Conservation (phyloP, 2,888 invertebrate genomes). For the Scrobipalpa costella region DNA sequence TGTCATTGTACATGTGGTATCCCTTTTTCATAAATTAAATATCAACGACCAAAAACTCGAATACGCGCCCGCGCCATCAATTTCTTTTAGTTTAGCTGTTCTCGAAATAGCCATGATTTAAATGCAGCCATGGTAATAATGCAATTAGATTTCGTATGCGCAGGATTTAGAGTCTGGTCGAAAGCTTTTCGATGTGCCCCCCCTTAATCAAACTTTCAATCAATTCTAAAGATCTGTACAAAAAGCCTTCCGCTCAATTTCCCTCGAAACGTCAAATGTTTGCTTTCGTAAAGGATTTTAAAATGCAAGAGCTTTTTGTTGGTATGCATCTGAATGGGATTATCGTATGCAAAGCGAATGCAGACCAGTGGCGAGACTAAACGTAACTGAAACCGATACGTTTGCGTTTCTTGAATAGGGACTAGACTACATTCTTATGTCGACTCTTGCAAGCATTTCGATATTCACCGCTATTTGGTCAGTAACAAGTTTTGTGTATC, state of each 20-base stretch:
- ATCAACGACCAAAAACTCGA: slow-evolving; percentile 30
- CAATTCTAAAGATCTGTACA: slow-evolving; percentile 50
- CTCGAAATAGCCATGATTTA: background rate
- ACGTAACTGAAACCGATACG: slow-evolving; percentile 44
- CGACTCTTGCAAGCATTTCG: background rate
- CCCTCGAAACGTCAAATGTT: slow-evolving; percentile 77
- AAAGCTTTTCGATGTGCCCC: slow-evolving; percentile 31
- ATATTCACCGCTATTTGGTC: background rate
- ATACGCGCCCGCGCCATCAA: background rate
- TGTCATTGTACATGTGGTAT: background rate
- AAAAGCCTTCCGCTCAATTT: slow-evolving; percentile 72
- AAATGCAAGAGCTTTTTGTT: slow-evolving; percentile 78
- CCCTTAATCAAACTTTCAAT: slow-evolving; percentile 41
- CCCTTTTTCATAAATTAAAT: background rate
- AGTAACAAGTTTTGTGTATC: background rate
- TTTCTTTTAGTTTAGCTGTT: background rate
- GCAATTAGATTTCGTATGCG: slow-evolving; percentile 9
- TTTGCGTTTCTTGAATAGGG: background rate
- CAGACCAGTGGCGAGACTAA: slow-evolving; percentile 40
- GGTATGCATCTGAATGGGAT: slow-evolving; percentile 57
- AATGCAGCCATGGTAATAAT: slow-evolving; percentile 23
- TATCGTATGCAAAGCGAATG: slow-evolving; percentile 71
- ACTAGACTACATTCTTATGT: slow-evolving; percentile 30
- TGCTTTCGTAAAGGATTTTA: slow-evolving; percentile 75
- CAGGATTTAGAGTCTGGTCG: background rate